Base-by-base conservation (phyloP, 1,140 invertebrate species). In the Lasaia peninsularis region DNA sequence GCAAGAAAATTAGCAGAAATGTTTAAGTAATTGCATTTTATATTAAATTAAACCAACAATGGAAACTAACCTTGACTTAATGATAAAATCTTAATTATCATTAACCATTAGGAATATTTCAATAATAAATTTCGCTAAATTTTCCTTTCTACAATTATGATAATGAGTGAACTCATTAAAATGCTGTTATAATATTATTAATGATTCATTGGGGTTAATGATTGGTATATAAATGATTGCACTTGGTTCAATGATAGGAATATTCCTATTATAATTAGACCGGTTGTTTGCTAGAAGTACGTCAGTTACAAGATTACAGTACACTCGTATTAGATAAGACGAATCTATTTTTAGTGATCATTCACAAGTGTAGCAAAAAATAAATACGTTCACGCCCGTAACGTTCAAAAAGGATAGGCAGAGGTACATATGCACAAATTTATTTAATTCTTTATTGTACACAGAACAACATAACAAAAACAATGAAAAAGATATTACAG, bases 261-360 rank as follows among this genome's bases (percentile, higher is more conserved):
- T 83, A 81, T 86, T 86, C 83, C 83, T 82, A 84, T 73, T 74
- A 76, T 75, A 68, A 68, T 60, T 69, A 66, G 53, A 67, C 56
- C 59, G 50, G 58, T 60, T 69, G 63, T 74, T 68, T 68, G 61
- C 67, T 44, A 57, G 44, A 56, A 37, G 60, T 69, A 67, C 67
- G 67, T 31, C 58, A 56, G 66, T 73, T 62, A 55, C 54, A 34
- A 60, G 35, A 69, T 67, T 64, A 58, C 62, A 62, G 51, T 31
- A 40, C 20, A 52, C 28, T 60, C 50, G n/a, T 54, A 64, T 56
- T 48, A 49, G 58, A 61, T 65, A 61, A 65, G 21, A 48, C 11
- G 18, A 2, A 20, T 48, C 11, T 48, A 48, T 48, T 48, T 21
- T 21, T 48, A 48, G 18, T 18, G 10, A 20, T 14, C 9, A n/a